phyloP scores from a whole-genome alignment of 2,797 vertebrate genomes.

The Manis crassicaudata region DNA sequence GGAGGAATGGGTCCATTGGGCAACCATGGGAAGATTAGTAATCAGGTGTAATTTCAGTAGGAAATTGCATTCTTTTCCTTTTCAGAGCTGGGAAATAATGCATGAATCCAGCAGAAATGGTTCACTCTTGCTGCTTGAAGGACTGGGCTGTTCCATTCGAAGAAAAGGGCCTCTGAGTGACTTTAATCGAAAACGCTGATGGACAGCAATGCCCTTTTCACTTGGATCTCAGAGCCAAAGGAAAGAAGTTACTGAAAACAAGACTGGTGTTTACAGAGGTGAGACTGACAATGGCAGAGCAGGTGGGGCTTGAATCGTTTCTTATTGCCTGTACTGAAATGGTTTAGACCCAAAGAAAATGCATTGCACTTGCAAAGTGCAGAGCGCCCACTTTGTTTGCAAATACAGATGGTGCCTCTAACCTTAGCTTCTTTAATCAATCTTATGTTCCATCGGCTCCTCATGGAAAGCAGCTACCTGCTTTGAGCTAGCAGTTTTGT shows the following conservation, averaged over 20 bases:
- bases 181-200: slow-evolving; percentile 75
- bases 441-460: neutral
- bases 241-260: slow-evolving; percentile 47
- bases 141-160: slow-evolving; percentile 44
- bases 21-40: neutral
- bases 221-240: slow-evolving; percentile 42
- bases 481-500: neutral
- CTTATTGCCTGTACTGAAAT: neutral
- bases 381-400: neutral
- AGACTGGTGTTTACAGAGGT: neutral
- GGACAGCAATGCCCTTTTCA: slow-evolving; percentile 58
- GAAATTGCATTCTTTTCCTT: slow-evolving; percentile 71
- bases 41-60: slow-evolving; percentile 63
- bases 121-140: slow-evolving; percentile 24
- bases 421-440: neutral
- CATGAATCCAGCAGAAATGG: slow-evolving; percentile 57
- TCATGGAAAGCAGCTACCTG: neutral
- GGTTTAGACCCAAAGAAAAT: neutral
- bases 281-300: neutral
- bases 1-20: slow-evolving; percentile 33
- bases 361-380: neutral
- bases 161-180: slow-evolving; percentile 36
- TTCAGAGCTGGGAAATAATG: slow-evolving; percentile 12
- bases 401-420: neutral
- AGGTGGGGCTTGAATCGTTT: neutral